Conservation (phyloP, 2,113 vertebrate species). For the Brachypteracias leptosomus region DNA sequence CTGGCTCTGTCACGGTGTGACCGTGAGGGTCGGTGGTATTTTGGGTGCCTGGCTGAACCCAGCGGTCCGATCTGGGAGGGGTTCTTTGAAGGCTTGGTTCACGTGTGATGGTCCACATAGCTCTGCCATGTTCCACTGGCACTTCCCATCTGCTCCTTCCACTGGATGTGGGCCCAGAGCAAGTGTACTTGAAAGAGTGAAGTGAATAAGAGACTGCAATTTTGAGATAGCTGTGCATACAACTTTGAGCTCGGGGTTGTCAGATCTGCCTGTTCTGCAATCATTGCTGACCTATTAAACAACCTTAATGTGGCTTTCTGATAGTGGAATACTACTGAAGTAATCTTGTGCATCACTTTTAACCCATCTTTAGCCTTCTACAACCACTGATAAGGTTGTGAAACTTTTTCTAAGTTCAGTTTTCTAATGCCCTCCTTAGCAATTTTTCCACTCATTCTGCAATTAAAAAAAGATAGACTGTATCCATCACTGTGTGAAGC, state of each 20-base stretch:
- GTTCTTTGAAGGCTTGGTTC: not conserved
- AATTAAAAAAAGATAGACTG: not conserved
- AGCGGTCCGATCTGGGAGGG: not conserved
- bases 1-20: not conserved
- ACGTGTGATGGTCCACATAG: not conserved
- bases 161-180: conserved; percentile 22
- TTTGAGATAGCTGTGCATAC: not conserved
- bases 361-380: not conserved
- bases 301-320: not conserved
- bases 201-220: not conserved
- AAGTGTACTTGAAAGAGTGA: not conserved
- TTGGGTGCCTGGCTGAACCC: not conserved
- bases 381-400: not conserved
- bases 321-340: not conserved
- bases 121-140: not conserved
- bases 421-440: not conserved
- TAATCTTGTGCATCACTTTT: not conserved
- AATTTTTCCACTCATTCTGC: not conserved
- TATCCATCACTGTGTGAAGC: not conserved
- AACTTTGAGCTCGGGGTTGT: not conserved
- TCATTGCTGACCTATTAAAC: not conserved
- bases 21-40: not conserved
- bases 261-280: not conserved
- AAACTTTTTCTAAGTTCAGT: not conserved
- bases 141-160: conserved; percentile 41